Base-by-base conservation (phyloP, 2,888 invertebrate species). In the Flexamia atlantica region DNA sequence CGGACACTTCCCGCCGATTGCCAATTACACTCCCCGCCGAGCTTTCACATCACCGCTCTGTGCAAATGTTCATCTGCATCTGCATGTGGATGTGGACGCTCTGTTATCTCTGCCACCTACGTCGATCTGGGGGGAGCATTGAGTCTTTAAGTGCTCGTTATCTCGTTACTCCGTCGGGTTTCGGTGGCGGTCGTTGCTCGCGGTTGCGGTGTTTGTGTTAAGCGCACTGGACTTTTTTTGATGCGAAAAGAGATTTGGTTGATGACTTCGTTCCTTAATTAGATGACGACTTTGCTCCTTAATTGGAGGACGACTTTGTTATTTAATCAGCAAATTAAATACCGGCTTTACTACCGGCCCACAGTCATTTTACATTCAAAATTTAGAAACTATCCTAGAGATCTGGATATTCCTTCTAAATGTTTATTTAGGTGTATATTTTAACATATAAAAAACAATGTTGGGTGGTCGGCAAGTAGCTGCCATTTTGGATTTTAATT, bases 21-120 rank as follows among this genome's bases (percentile, higher is more conserved):
- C 23, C 68, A 68, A 68, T 68, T 68, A 68, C 68, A 70, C 68
- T 9, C 30, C 40, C 40, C 17, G 4, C 3, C 70, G n/a, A 36
- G 36, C 70, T 70, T 40, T 70, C 70, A 70, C 70, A 40, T 36
- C 36, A 12, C 4, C 23, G 60, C 12, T 10, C 40, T 36, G 70
- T 70, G 70, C 70, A 70, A 70, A 32, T 68, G 72, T 23, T 72
- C 72, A 72, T 76, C 76, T 76, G 46, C 76, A 72, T 76, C 50
- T 46, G 25, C n/a, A n/a, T n/a, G n/a, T n/a, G n/a, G n/a, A 40
- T 76, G 76, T 46, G 25, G 76, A 76, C 50, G 42, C 72, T 40
- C 17, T 50, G 46, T 50, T 76, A 46, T 76, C 76, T 76, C 9
- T n/a, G 46, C 42, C 76, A 46, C 76, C 46, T 28, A 76, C 76